Base-by-base conservation (phyloP, 2,888 invertebrate genomes). In the Hirtodrosophila cameraria region DNA sequence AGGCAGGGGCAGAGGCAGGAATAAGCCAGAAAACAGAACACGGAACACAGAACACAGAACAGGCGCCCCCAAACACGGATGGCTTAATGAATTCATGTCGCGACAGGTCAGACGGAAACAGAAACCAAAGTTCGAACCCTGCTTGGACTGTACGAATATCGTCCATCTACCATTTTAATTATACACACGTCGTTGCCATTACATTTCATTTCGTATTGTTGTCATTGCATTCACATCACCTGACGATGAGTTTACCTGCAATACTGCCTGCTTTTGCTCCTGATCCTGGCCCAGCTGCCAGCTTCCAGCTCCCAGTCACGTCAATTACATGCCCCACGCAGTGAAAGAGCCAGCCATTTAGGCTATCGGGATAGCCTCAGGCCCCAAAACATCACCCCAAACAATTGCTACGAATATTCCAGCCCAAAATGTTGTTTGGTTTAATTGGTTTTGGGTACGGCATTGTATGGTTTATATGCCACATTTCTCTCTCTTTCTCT, bases 101-200 rank as follows among this genome's bases (percentile, higher is more conserved):
- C 39, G 81, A 20, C 69, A 67, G 82, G 54, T 68, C 73, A 64
- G 59, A 64, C 31, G 64, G 74, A 73, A 60, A 43, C 52, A 57
- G 48, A 35, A 68, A 5, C 33, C 41, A 11, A 13, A 50, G 48
- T 67, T 67, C 61, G 61, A 66, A 30, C 30, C 43, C 33, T 16
- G 20, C 27, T 39, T 23, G 38, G 41, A 18, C 31, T 9, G 42
- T 27, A 28, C 52, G 50, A 4, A 5, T 16, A 18, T 6, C 16
- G 20, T 7, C 36, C 30, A 12, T 33, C 45, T 38, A 2, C 42
- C 39, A 64, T 82, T 85, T 81, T 85, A 81, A 81, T 85, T 81
- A 81, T 76, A 82, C 76, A 82, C 81, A 81, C 86, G 86, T 81
- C 80, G 80, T 62, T 65, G 65, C 76, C 80, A 85, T 81, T 85